Evolutionary conservation across 1,140 invertebrate genomes (phyloP).

Genomic region (Bombus turneri): DNA sequence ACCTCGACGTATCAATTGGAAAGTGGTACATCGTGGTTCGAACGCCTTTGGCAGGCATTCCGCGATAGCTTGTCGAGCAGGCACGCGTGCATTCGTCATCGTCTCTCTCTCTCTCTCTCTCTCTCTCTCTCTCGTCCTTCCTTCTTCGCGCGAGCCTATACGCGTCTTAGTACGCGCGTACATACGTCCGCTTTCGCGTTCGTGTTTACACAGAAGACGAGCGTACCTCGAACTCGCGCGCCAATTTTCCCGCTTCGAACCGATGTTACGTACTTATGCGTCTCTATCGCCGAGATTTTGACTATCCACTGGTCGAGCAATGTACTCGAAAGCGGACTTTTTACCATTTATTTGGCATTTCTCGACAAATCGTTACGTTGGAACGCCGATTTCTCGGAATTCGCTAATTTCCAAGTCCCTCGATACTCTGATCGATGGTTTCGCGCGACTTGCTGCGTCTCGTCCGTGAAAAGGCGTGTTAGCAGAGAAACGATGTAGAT

Average conservation of each 20-base stretch:
- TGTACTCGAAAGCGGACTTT: too few species aligned
- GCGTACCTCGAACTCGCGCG: neutral
- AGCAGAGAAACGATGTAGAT: too few species aligned
- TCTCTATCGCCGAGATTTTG: neutral
- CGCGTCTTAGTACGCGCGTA: neutral
- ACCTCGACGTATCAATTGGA: conserved; percentile 67
- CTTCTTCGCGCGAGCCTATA: neutral
- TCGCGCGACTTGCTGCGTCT: too few species aligned
- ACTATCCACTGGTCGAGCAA: neutral
- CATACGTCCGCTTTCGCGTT: conserved; percentile 8
- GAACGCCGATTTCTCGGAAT: too few species aligned
- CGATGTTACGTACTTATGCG: too few species aligned
- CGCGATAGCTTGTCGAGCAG: conserved; percentile 55
- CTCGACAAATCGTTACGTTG: too few species aligned
- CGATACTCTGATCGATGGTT: too few species aligned
- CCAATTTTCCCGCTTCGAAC: neutral
- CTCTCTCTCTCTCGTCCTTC: neutral
- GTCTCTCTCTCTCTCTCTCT: neutral
- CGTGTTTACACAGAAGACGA: neutral
- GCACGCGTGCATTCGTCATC: conserved; percentile 55
- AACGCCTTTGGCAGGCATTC: conserved; percentile 71
- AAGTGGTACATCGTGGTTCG: conserved; percentile 73
- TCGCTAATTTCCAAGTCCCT: too few species aligned
- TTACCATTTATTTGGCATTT: neutral
- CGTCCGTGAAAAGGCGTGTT: too few species aligned